Conservation (phyloP, 1,140 invertebrate species). For the Aporrectodea caliginosa region DNA sequence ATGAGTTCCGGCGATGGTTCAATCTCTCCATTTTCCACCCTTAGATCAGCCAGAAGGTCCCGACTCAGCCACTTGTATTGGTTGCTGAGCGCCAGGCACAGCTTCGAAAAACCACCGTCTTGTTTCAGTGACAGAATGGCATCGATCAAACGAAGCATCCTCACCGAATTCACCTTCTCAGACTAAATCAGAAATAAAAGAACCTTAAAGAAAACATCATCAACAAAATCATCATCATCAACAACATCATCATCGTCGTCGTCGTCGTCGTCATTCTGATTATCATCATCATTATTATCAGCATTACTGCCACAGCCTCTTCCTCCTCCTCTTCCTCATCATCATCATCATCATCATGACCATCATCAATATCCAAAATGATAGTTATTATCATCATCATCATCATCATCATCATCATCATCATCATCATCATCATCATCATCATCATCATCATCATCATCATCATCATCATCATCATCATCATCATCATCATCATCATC, state of each 20-base stretch:
- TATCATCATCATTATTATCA: not conserved
- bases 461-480: not conserved
- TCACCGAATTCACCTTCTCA: not conserved
- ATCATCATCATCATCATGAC: not conserved
- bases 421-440: constrained; percentile 2
- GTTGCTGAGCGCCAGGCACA: too few relatives aligned
- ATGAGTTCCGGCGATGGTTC: not conserved
- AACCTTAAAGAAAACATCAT: too few relatives aligned
- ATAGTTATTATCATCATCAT: not conserved
- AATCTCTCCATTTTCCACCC: not conserved
- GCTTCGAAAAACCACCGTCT: not conserved
- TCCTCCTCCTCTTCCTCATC: not conserved
- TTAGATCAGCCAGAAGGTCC: not conserved
- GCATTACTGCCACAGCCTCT: too few relatives aligned
- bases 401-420: constrained; percentile 2
- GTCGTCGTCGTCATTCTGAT: not conserved
- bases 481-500: not conserved
- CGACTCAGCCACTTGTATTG: too few relatives aligned
- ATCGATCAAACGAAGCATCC: too few relatives aligned
- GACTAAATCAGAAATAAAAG: too few relatives aligned
- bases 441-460: constrained; percentile 3
- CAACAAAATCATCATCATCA: not conserved
- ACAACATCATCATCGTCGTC: not conserved
- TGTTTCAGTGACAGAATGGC: not conserved
- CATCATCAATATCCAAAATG: not conserved